phyloP scores from a whole-genome alignment of 2,797 vertebrate genomes.

The Halcyon badia region DNA sequence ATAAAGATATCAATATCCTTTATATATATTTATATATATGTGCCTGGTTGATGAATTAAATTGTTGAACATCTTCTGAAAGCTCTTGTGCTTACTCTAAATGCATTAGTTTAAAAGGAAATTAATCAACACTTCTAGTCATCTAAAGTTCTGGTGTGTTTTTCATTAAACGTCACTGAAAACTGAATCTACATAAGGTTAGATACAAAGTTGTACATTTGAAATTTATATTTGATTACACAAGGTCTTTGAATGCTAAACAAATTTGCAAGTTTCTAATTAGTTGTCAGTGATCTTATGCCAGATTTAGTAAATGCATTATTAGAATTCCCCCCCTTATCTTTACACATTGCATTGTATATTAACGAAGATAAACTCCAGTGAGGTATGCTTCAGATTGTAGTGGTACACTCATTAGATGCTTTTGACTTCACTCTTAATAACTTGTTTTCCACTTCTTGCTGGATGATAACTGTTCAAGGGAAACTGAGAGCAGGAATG shows the following conservation, averaged over 20 bases:
- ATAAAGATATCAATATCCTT: not conserved
- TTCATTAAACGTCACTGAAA: not conserved
- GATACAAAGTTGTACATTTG: not conserved
- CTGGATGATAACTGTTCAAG: not conserved
- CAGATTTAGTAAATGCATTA: not conserved
- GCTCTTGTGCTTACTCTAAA: not conserved
- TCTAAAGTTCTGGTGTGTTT: not conserved
- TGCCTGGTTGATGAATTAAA: not conserved
- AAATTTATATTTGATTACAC: not conserved
- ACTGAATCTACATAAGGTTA: not conserved
- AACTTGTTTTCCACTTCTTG: not conserved
- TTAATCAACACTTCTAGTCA: not conserved
- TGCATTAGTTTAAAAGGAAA: not conserved
- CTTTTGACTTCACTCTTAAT: not conserved
- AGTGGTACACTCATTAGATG: not conserved
- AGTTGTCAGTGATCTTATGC: not conserved
- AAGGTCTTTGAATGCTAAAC: not conserved
- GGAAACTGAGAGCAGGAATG: not conserved
- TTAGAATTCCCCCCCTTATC: not conserved
- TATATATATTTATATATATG: not conserved
- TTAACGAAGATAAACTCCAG: not conserved
- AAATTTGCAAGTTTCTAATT: slow-evolving; percentile 14
- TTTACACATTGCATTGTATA: not conserved
- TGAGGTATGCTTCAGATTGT: not conserved
- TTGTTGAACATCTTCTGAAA: not conserved